phyloP scores from a whole-genome alignment of 2,888 invertebrate species.

The Lypha dubia region DNA sequence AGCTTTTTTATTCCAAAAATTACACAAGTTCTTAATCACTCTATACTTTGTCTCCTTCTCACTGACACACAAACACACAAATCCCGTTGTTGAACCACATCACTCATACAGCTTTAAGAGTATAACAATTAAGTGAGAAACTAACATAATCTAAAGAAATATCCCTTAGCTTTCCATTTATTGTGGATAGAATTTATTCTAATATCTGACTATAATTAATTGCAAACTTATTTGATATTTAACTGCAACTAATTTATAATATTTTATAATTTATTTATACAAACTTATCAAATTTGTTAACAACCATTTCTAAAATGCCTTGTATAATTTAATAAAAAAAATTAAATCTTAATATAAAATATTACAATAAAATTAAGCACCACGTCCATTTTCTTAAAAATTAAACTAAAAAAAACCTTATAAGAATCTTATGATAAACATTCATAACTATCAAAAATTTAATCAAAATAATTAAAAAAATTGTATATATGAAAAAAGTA shows the following conservation, averaged over 20 bases:
- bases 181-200: slow-evolving; percentile 56
- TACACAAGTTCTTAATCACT: slow-evolving; percentile 3
- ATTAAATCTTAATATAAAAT: neutral
- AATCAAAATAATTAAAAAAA: slow-evolving; percentile 36
- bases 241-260: slow-evolving; percentile 28
- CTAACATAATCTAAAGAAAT: neutral
- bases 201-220: slow-evolving; percentile 46
- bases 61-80: neutral
- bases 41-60: neutral
- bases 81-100: slow-evolving; percentile 27
- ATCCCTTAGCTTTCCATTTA: slow-evolving; percentile 49
- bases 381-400: slow-evolving; percentile 64
- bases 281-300: slow-evolving; percentile 11
- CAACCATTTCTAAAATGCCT: slow-evolving; percentile 58
- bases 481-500: slow-evolving; percentile 54
- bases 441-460: slow-evolving; percentile 37
- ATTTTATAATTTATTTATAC: slow-evolving; percentile 28
- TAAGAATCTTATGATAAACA: slow-evolving; percentile 69
- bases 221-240: slow-evolving; percentile 59
- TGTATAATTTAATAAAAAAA: slow-evolving; percentile 4
- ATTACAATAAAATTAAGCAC: slow-evolving; percentile 35
- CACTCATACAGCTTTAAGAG: slow-evolving; percentile 55
- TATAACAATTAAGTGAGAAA: slow-evolving; percentile 14
- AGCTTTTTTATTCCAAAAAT: slow-evolving; percentile 48
- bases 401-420: slow-evolving; percentile 49